These are phyloP conservation scores for Carlito syrichta DNA, from an alignment of 2,113 vertebrate genomes.

Conservation along the genomic window DNA sequence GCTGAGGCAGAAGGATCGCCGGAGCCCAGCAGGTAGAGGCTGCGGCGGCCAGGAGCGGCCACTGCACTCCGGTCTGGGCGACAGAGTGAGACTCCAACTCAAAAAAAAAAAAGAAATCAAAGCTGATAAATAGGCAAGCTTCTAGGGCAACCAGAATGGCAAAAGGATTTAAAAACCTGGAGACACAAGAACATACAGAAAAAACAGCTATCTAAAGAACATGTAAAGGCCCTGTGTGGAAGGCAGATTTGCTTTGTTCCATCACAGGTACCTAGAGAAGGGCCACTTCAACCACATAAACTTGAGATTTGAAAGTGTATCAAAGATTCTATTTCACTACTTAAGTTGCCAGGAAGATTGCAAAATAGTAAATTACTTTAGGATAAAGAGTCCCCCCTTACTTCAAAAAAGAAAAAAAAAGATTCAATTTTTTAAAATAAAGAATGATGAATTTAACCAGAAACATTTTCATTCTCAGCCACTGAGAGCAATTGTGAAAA, in stretches of 20 bases:
- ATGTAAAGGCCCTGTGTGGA: background rate
- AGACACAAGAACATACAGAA: background rate
- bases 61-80: no score
- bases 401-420: background rate
- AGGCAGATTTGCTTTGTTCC: background rate
- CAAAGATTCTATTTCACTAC: background rate
- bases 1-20: no score
- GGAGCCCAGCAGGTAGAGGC: no score
- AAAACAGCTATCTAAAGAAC: background rate
- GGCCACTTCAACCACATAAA: background rate
- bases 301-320: background rate
- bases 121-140: background rate
- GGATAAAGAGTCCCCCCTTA: background rate
- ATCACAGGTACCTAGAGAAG: background rate
- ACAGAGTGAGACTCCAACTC: no score
- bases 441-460: background rate
- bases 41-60: no score
- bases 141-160: background rate
- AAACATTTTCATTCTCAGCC: constrained; percentile 27
- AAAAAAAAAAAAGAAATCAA: no score
- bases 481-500: background rate
- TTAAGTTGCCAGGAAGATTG: background rate
- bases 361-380: background rate
- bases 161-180: background rate
- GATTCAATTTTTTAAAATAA: background rate